phyloP scores from a whole-genome alignment of 2,888 invertebrate genomes.

The Rhorus exstirpatorius region DNA sequence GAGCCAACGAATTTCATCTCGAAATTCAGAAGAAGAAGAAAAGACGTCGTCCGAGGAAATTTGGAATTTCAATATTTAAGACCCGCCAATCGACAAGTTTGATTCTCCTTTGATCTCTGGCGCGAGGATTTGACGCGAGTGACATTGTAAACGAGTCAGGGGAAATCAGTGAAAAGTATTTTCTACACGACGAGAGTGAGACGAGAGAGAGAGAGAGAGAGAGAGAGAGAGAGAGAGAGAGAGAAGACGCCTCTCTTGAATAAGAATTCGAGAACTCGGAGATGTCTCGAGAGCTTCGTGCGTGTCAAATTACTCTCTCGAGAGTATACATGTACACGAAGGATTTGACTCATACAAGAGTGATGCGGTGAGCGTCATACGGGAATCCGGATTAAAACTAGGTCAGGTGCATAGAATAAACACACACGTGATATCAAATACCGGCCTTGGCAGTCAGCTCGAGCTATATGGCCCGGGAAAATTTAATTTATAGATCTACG shows the following conservation, averaged over 20 bases:
- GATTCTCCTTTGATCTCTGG: too few relatives aligned
- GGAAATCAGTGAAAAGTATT: conserved; percentile 77
- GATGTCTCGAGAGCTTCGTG: conserved; percentile 16
- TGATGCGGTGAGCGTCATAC: conserved; percentile 56
- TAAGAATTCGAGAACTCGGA: too few relatives aligned
- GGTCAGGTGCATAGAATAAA: conserved; percentile 76
- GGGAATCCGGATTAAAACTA: conserved; percentile 72
- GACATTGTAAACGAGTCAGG: conserved; percentile 1
- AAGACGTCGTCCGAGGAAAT: too few relatives aligned
- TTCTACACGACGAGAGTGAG: conserved; percentile 62
- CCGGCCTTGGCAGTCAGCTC: too few relatives aligned
- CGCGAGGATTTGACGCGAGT: too few relatives aligned
- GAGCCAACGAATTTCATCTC: too few relatives aligned
- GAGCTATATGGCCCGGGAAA: too few relatives aligned
- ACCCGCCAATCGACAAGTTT: too few relatives aligned
- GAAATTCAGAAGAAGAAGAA: too few relatives aligned
- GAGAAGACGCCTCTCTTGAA: neutral
- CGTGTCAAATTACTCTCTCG: conserved; percentile 69
- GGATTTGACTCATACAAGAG: neutral
- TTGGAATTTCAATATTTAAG: too few relatives aligned
- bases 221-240: conserved; percentile 15
- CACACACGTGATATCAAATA: neutral
- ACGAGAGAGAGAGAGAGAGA: conserved; percentile 25
- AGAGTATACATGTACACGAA: conserved; percentile 26
- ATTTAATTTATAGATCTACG: too few relatives aligned